Conservation (phyloP, 2,888 invertebrate genomes). For the Agonopterix heracliana region DNA sequence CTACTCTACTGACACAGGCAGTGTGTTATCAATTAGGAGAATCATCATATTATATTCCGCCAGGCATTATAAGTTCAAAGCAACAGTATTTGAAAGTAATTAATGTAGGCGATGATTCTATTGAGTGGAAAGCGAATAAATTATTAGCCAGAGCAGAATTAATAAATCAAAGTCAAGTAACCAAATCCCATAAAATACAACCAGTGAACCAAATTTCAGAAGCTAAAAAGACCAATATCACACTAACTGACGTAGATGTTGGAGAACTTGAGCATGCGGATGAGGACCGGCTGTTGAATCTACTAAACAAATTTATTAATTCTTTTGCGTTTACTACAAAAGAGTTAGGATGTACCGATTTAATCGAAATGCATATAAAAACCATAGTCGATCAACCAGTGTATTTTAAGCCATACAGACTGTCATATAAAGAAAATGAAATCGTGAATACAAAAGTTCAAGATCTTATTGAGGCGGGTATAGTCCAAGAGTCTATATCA, state of each 20-base stretch:
- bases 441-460: constrained; percentile 1
- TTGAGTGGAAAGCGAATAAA: not conserved
- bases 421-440: not conserved
- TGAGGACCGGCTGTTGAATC: not conserved
- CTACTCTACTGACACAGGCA: not conserved
- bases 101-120: not conserved
- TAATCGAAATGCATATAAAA: constrained; percentile 1
- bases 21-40: not conserved
- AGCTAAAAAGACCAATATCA: not conserved
- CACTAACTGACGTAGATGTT: not conserved
- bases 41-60: not conserved
- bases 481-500: constrained; percentile 2
- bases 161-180: not conserved
- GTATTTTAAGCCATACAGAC: constrained; percentile 4
- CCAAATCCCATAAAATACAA: too few species aligned
- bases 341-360: not conserved
- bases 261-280: not conserved
- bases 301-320: not conserved
- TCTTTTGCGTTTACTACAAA: not conserved
- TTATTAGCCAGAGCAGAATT: not conserved
- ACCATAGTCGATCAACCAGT: constrained; percentile 4
- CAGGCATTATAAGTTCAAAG: not conserved
- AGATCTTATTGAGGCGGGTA: not conserved
- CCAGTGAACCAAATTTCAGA: not conserved
- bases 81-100: not conserved